Percentiles rank a stretch among this genome's conserved stretches.
phyloP scores from a whole-genome alignment of 2,888 invertebrate genomes.

The Synergus itoensis region DNA sequence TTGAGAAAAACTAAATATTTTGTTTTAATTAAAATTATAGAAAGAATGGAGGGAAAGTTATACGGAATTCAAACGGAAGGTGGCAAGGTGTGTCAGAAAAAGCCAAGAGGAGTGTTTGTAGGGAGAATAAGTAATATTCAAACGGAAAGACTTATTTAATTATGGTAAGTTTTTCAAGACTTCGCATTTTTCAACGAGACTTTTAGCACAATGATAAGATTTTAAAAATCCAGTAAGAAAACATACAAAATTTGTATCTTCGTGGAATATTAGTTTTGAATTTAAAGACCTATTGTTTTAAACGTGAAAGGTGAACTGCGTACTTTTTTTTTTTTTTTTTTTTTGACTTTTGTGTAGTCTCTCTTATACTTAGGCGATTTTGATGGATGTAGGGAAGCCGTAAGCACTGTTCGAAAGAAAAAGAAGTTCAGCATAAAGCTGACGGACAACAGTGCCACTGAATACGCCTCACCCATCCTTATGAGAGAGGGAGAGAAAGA shows the following conservation, averaged over 20 bases:
- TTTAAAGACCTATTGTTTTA: not conserved
- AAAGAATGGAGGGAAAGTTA: constrained; percentile 99
- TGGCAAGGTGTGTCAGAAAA: constrained; percentile 98
- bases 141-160: constrained; percentile 78
- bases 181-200: not conserved
- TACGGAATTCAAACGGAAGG: constrained; percentile 98
- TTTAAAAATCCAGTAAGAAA: not conserved
- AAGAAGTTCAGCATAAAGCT: constrained; percentile 73
- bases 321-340: not conserved
- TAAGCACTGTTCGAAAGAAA: constrained; percentile 75
- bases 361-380: constrained; percentile 36
- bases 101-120: constrained; percentile 99
- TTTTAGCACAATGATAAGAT: not conserved
- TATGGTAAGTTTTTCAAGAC: constrained; percentile 68
- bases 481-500: constrained; percentile 64
- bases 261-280: not conserved
- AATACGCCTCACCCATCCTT: constrained; percentile 71
- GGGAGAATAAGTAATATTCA: constrained; percentile 80
- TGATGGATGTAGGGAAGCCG: constrained; percentile 69
- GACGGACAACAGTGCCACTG: constrained; percentile 74
- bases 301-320: constrained; percentile 5
- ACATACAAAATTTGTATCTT: not conserved
- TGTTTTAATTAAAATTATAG: constrained; percentile 80
- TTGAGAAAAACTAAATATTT: not conserved
- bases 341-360: not conserved